Conservation (phyloP, 2,888 invertebrate species). For the Drosophila parthenogenetica region DNA sequence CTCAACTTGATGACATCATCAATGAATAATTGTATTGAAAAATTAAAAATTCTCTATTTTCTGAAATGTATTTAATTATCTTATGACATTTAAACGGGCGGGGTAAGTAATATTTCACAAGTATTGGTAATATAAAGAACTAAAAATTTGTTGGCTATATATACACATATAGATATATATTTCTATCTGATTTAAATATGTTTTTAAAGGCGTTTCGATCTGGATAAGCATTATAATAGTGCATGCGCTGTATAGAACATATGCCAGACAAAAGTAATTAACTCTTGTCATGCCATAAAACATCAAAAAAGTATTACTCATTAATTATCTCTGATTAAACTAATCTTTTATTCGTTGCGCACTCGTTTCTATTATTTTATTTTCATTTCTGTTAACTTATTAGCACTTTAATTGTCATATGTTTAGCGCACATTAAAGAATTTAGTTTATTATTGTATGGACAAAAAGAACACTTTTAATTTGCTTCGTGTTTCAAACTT, state of each 20-base stretch:
- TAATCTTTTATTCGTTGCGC: constrained; percentile 16
- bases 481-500: constrained; percentile 16
- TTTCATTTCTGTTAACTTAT: constrained; percentile 25
- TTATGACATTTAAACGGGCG: too few species aligned
- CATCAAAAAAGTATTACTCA: constrained; percentile 9
- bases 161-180: background rate
- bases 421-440: constrained; percentile 55
- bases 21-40: background rate
- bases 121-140: constrained; percentile 28
- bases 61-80: too few species aligned
- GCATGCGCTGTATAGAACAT: background rate
- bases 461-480: constrained; percentile 12
- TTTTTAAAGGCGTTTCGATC: constrained; percentile 21
- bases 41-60: too few species aligned
- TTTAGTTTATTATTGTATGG: constrained; percentile 18
- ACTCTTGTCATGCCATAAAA: constrained; percentile 24
- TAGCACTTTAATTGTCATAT: constrained; percentile 66
- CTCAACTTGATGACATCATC: background rate
- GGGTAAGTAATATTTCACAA: constrained; percentile 13
- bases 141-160: constrained; percentile 33
- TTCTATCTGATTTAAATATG: constrained; percentile 5
- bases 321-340: constrained; percentile 28
- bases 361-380: too few species aligned
- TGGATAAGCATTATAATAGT: constrained; percentile 16
- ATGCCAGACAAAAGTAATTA: constrained; percentile 4